phyloP scores from a whole-genome alignment of 1,140 invertebrate species.

The Heliconius melpomene region DNA sequence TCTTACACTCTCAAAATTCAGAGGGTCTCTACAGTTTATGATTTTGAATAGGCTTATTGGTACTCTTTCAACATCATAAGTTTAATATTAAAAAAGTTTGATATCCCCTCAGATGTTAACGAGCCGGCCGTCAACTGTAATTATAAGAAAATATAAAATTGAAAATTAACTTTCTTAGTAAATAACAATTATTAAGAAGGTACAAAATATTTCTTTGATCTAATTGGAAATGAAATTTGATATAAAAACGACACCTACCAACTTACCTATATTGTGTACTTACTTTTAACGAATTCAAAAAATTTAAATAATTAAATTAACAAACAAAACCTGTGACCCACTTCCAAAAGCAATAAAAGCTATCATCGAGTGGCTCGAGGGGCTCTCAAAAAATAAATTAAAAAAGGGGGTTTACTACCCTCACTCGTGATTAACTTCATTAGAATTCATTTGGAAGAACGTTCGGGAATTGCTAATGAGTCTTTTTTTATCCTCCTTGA shows the following conservation, averaged over 20 bases:
- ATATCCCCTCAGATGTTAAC: background rate
- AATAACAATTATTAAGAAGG: no score
- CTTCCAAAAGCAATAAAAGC: slow-evolving; percentile 53
- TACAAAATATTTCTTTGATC: background rate
- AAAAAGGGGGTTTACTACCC: slow-evolving; percentile 49
- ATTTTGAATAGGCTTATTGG: background rate
- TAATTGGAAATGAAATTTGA: no score
- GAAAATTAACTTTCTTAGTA: background rate
- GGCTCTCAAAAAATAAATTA: slow-evolving; percentile 60
- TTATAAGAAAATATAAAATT: background rate
- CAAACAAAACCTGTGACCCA: slow-evolving; percentile 46
- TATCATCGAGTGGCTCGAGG: slow-evolving; percentile 43
- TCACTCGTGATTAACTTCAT: slow-evolving; percentile 66
- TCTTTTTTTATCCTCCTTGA: slow-evolving; percentile 46
- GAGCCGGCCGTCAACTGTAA: background rate
- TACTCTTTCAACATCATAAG: background rate
- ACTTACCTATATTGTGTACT: background rate
- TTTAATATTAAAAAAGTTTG: background rate
- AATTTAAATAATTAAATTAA: slow-evolving; percentile 26
- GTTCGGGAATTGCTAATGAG: slow-evolving; percentile 56
- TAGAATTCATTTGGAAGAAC: slow-evolving; percentile 68
- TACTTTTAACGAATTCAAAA: background rate
- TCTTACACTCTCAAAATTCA: background rate
- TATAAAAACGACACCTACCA: background rate
- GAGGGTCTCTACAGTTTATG: background rate